Base-by-base conservation (phyloP, 2,888 invertebrate genomes). In the Chironomus tentans region DNA sequence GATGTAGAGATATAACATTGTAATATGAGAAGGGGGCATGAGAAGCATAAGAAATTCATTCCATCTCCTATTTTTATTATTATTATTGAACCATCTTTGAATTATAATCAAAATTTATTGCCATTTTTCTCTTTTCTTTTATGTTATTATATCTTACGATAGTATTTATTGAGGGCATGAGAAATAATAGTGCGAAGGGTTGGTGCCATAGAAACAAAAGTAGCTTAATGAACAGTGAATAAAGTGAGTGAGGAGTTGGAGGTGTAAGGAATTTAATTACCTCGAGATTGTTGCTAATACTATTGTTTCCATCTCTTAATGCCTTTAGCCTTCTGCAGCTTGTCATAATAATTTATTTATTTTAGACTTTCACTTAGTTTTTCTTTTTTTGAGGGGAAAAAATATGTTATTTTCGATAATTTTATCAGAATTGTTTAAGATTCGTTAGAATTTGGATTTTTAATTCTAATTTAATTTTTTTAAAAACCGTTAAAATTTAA, bases 301-400 rank as follows among this genome's bases (percentile, higher is more conserved):
- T 68, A 68, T 38, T 56, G 56, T 56, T 65, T 21, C 65, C 13
- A 65, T 10, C 13, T 65, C 2, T 12, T 65, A 24, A 65, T 65
- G 65, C 65, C 21, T 24, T 65, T 22, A 65, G 24, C 65, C 65
- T 65, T 65, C 65, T 65, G 65, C 65, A 65, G 65, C 65, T 65
- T 73, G 73, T 73, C 65, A 65, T 28, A 68, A 68, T 68, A 46
- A 73, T 62, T 73, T 73, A 73, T 73, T 73, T 73, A 71, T 38
- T 38, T 24, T 56, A 62, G 70, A 50, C 61, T 70, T 70, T 65
- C 18, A 21, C 38, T 38, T 38, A 2, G 1, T 7, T 7, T 38
- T 38, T 2, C 2, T 38, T 7, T 7, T 38, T 38, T 38, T 7
- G 1, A 10, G 10, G 38, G 38, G 38, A 38, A 38, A 38, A 38